Base-by-base conservation (phyloP, 2,113 vertebrate genomes). In the Trinectes maculatus region DNA sequence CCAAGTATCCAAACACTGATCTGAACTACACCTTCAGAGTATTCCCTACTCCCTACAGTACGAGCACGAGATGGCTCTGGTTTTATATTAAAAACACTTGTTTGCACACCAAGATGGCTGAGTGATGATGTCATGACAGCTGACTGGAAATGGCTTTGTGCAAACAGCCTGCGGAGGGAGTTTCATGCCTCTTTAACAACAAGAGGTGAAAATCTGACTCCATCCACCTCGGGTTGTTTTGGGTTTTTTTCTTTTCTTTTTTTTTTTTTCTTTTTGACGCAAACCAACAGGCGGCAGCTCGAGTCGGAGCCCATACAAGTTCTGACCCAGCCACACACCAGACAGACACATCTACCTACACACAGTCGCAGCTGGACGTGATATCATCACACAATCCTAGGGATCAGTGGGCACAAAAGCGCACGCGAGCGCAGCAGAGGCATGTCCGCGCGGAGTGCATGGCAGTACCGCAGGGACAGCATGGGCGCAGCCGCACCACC, bases 61-160 rank as follows among this genome's bases (percentile, higher is more conserved):
- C 52, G 42, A 56, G 10, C 37, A 63, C 49, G 21, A 16, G 22
- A 15, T 74, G 67, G 43, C 36, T 8, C 52, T 65, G 49, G 3
- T 75, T 74, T 82, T 79, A 73, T n/a, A 84, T 80, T 68, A 67
- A 74, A 60, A 80, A 83, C 69, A 82, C 71, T 80, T 83, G 66
- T 86, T 88, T 85, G 63, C 52, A 77, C 66, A 84, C 66, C 72
- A 85, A 88, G 79, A 88, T 85, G 86, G 86, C 79, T 82, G 83
- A 79, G 70, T 70, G 80, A 75, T 83, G 84, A 90, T 89, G 85
- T 87, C 85, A 87, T 83, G 71, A 83, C 80, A 73, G 39, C 39
- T 54, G 77, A 78, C 26, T 83, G 36, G 61, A 72, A 79, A 44
- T 34, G 61, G 56, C 73, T 82, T 43, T 56, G 74, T 59, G 44